Conservation (phyloP, 2,888 invertebrate genomes). For the Steinernema hermaphroditum region DNA sequence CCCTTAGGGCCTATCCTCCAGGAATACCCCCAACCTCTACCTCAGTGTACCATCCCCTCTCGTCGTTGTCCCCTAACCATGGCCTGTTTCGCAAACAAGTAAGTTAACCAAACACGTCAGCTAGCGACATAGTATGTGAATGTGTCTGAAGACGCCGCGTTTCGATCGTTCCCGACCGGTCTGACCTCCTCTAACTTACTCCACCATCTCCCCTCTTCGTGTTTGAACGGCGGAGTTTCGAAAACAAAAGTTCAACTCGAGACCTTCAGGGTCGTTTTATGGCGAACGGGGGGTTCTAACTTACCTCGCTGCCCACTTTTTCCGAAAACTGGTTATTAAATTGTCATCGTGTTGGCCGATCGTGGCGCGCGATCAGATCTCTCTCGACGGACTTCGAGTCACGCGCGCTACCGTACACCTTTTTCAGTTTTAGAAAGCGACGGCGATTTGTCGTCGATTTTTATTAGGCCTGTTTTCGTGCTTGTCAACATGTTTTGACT, state of each 20-base stretch:
- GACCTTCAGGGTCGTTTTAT: slow-evolving; percentile 28
- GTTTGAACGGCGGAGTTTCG: slow-evolving; percentile 22
- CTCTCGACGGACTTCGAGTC: background rate
- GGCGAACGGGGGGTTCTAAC: slow-evolving; percentile 12
- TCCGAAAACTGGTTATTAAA: slow-evolving; percentile 26
- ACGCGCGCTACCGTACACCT: slow-evolving; percentile 11
- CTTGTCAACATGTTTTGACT: slow-evolving; percentile 28
- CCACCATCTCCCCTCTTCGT: background rate
- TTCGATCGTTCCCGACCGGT: slow-evolving; percentile 13
- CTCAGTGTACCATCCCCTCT: too few relatives aligned
- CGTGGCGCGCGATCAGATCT: slow-evolving; percentile 5
- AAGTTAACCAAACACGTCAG: slow-evolving; percentile 27
- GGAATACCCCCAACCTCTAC: too few relatives aligned
- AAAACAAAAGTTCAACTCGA: slow-evolving; percentile 31
- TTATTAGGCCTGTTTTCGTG: slow-evolving; percentile 25
- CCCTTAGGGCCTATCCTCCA: too few relatives aligned
- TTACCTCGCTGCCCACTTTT: background rate
- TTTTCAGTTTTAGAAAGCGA: background rate
- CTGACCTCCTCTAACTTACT: slow-evolving; percentile 28
- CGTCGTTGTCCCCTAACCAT: background rate
- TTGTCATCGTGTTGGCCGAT: slow-evolving; percentile 5
- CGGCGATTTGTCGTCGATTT: slow-evolving; percentile 16
- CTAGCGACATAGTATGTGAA: background rate
- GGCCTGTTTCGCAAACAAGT: slow-evolving; percentile 23
- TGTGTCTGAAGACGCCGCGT: slow-evolving; percentile 17